Evolutionary conservation across 2,888 invertebrate genomes (phyloP).

Genomic region (Falcaria lacertinaria): DNA sequence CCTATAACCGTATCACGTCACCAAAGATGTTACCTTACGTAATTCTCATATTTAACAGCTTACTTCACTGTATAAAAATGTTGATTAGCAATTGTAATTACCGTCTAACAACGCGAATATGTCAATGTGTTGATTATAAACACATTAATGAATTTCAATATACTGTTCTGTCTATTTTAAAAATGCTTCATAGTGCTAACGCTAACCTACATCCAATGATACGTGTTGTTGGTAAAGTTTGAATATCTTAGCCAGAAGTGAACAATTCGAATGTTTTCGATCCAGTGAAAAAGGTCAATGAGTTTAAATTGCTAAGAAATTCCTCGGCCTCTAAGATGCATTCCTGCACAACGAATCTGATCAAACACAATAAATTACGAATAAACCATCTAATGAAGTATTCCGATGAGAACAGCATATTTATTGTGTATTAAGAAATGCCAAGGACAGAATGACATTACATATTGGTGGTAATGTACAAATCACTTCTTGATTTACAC

Average conservation of each 20-base stretch:
- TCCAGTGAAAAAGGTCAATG: neutral
- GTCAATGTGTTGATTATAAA: too few relatives aligned
- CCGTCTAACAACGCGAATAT: too few relatives aligned
- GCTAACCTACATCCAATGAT: too few relatives aligned
- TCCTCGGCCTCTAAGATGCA: neutral
- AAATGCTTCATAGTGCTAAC: too few relatives aligned
- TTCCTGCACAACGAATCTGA: neutral
- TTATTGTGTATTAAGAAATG: neutral
- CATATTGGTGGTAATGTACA: neutral
- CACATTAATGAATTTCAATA: too few relatives aligned
- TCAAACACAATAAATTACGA: neutral
- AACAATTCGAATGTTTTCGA: too few relatives aligned
- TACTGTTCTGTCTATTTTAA: too few relatives aligned
- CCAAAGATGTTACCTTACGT: neutral
- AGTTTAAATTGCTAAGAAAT: neutral
- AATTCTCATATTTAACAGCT: conserved; percentile 6
- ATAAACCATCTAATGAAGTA: neutral
- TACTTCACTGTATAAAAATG: conserved; percentile 23
- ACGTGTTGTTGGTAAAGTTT: too few relatives aligned
- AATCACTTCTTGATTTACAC: neutral
- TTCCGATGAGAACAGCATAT: neutral
- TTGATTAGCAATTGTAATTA: conserved; percentile 24
- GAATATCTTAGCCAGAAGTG: too few relatives aligned
- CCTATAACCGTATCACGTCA: conserved; percentile 7
- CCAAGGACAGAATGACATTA: conserved; percentile 1